Base-by-base conservation (phyloP, 2,797 vertebrate species). In the Danio choprae region DNA sequence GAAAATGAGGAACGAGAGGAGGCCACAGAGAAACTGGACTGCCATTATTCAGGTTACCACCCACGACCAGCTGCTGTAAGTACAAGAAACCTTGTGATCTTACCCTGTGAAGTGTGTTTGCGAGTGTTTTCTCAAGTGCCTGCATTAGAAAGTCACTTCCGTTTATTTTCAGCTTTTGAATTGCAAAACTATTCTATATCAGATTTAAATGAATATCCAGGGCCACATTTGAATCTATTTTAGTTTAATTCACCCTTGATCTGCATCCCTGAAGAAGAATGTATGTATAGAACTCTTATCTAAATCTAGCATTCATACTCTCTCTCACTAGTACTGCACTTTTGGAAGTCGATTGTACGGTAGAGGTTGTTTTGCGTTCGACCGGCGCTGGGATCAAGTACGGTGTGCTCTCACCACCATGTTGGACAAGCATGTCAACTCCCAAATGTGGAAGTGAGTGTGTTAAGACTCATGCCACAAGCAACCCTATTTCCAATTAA, bases 11-110 rank as follows among this genome's bases (percentile, higher is more conserved):
- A 98, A 86, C 95, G 96, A 88, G 98, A 98, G 89, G 98, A 99
- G 89, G 92, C 88, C 86, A 82, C 93, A 84, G 98, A 99, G 91
- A 99, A 97, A 95, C 95, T 99, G 95, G 98, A 99, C 93, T 98
- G 96, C 95, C 96, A 97, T 92, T 99, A 96, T 96, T 99, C 98
- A 94, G 95, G 96, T 95, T 97, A 95, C 92, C 98, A 99, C 90
- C 97, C 98, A 91, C 96, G 97, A 93, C 97, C 98, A 92, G 95
- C 97, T 90, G 95, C 97, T 94, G 98, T 99, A 94, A 90, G 97
- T 96, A 79, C 56, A 6, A 60, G 4, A 44, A 18, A 44, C 18
- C 12, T n/a, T 41, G 13, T 60, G 38, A 16, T 38, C 7, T 59
- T 65, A 29, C 29, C n/a, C 29, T 29, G 29, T 29, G 29, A 29